These are phyloP conservation scores for Chroicocephalus ridibundus DNA, from an alignment of 2,113 vertebrate species.

Conservation along the genomic window DNA sequence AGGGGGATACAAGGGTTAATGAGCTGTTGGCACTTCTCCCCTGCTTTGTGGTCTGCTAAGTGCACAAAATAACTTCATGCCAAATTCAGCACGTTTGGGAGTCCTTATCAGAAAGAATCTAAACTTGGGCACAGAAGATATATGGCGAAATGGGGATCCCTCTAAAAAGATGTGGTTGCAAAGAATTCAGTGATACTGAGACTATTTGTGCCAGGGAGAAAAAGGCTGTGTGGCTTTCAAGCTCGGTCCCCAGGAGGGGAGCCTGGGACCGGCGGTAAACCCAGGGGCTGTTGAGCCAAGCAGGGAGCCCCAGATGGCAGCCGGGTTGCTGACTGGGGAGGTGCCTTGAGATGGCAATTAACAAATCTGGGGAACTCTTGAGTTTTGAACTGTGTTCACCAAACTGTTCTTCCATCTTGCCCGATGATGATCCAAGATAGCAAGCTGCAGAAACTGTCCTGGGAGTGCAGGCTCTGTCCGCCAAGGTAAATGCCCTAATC, in stretches of 20 bases:
- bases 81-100: not conserved
- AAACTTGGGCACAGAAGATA: not conserved
- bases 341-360: not conserved
- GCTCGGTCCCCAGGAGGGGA: not conserved
- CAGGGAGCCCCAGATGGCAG: not conserved
- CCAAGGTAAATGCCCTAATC: not conserved
- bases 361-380: not conserved
- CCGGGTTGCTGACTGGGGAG: not conserved
- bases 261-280: not conserved
- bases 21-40: not conserved
- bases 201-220: not conserved
- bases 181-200: not conserved
- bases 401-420: not conserved
- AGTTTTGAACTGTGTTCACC: not conserved
- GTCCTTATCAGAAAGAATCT: not conserved
- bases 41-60: not conserved
- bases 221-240: not conserved
- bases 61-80: not conserved
- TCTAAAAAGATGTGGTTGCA: not conserved
- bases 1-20: not conserved
- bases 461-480: not conserved
- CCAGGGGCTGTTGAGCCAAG: not conserved
- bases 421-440: not conserved
- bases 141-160: not conserved
- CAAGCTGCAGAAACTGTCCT: not conserved